Evolutionary conservation across 2,113 vertebrate genomes (phyloP).

Genomic region (Xiphophorus hellerii): DNA sequence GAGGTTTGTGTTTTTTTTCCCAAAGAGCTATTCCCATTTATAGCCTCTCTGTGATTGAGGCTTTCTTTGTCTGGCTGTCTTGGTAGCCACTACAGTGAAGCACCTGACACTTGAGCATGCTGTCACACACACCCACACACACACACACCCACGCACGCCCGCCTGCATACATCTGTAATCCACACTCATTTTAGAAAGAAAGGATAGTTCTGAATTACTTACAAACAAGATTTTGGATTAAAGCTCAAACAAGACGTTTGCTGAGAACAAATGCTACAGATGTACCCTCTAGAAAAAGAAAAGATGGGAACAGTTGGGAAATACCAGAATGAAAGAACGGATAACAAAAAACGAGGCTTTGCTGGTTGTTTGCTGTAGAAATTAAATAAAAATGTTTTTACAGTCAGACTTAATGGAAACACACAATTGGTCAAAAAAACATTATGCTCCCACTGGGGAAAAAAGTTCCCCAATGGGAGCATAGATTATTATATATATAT

Average conservation of each 20-base stretch:
- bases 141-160: no score
- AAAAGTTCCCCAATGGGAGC: no score
- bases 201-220: not conserved
- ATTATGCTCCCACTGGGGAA: no score
- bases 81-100: conserved; percentile 54
- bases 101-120: conserved; percentile 55
- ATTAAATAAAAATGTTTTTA: no score
- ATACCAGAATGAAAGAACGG: no score
- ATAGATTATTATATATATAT: no score
- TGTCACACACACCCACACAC: not conserved
- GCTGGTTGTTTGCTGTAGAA: no score
- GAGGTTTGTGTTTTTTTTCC: conserved; percentile 49
- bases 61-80: conserved; percentile 67
- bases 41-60: conserved; percentile 62
- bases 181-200: not conserved
- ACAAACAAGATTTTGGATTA: conserved; percentile 5
- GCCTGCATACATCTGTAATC: not conserved
- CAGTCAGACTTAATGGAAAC: no score
- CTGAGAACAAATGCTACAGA: conserved; percentile 5
- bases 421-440: no score
- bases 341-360: no score
- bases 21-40: conserved; percentile 67
- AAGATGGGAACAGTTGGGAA: no score
- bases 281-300: no score
- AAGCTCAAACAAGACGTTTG: not conserved